These are phyloP conservation scores for Helleia helle DNA, from an alignment of 2,888 invertebrate genomes.

Conservation along the genomic window DNA sequence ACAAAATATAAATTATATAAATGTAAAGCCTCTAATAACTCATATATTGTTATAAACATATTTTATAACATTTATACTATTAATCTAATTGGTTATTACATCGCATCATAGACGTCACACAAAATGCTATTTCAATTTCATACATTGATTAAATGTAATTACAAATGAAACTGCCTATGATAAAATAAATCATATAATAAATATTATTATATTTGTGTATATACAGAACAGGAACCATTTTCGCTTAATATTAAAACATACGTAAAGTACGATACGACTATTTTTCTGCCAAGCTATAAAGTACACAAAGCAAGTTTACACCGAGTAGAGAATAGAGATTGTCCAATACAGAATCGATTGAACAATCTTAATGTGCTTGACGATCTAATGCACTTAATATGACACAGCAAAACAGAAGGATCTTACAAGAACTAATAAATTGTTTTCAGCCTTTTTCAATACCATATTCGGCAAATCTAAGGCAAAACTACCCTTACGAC, in stretches of 20 bases:
- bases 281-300: not conserved
- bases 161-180: conserved; percentile 1
- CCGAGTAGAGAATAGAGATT: too few species aligned
- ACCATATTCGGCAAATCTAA: too few species aligned
- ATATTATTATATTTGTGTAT: conserved; percentile 7
- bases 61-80: not conserved
- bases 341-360: too few species aligned
- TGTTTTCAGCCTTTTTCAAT: too few species aligned
- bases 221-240: conserved; percentile 10
- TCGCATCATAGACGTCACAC: conserved; percentile 4
- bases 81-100: not conserved
- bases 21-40: not conserved
- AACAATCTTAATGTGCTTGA: too few species aligned
- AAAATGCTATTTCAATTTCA: not conserved
- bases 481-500: too few species aligned
- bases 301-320: not conserved
- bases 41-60: not conserved
- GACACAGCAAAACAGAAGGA: too few species aligned
- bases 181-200: conserved; percentile 6
- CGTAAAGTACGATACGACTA: not conserved
- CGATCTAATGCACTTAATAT: too few species aligned
- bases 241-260: conserved; percentile 1
- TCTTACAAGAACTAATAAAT: too few species aligned
- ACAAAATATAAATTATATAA: not conserved
- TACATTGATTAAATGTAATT: not conserved